Percentiles rank a stretch among this genome's conserved stretches.
These are phyloP conservation scores for Panthera leo DNA, from an alignment of 2,113 vertebrate genomes.

Conservation along the genomic window DNA sequence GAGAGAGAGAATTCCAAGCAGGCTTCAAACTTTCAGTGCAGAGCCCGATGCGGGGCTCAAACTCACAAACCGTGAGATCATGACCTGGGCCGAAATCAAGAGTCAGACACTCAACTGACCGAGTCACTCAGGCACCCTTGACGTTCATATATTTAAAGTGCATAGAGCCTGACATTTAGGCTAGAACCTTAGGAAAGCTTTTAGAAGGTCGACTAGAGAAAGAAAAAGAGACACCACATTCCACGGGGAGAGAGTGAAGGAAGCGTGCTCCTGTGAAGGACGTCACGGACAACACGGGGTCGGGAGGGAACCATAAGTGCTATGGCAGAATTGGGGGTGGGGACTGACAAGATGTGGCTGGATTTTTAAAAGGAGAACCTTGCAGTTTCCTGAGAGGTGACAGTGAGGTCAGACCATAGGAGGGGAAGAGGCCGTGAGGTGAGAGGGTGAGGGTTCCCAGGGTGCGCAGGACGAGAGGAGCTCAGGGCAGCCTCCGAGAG, in stretches of 20 bases:
- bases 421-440: not conserved
- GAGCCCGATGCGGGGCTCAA: too few relatives aligned
- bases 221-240: not conserved
- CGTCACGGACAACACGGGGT: not conserved
- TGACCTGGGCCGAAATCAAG: too few relatives aligned
- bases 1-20: too few relatives aligned
- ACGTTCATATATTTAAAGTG: not conserved
- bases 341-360: not conserved
- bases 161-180: not conserved
- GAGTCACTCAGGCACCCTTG: too few relatives aligned
- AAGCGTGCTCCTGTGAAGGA: too few relatives aligned
- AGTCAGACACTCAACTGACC: too few relatives aligned
- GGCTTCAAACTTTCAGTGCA: too few relatives aligned
- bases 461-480: not conserved
- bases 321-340: not conserved
- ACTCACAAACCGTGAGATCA: too few relatives aligned
- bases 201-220: not conserved
- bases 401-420: not conserved
- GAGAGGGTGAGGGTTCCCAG: not conserved
- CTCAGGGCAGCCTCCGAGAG: not conserved
- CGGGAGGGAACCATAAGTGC: not conserved
- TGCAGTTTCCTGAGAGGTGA: not conserved
- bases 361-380: not conserved
- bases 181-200: not conserved
- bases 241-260: rapidly evolving